Percentiles rank a stretch among this genome's conserved stretches.
phyloP scores from a whole-genome alignment of 2,888 invertebrate genomes.

The Anoplius nigerrimus region DNA sequence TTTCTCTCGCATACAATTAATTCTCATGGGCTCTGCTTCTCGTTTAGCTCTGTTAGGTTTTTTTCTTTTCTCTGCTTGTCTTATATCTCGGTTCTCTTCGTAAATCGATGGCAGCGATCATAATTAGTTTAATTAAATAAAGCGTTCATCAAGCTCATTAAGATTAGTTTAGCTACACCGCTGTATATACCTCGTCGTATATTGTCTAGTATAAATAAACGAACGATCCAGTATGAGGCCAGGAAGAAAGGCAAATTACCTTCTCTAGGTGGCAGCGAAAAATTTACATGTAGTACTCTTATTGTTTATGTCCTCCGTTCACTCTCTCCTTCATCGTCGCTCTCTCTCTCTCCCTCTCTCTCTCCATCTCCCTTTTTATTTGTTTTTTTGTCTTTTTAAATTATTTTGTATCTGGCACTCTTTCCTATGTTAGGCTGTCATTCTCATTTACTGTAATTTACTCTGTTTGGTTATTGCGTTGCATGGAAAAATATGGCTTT shows the following conservation, averaged over 20 bases:
- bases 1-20: no score
- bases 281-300: constrained; percentile 43
- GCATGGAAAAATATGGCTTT: constrained; percentile 75
- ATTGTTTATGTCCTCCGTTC: constrained; percentile 39
- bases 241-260: constrained; percentile 51
- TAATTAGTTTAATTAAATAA: constrained; percentile 1
- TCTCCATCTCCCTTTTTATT: no score
- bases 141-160: constrained; percentile 6
- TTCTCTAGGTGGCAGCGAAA: constrained; percentile 46
- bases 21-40: no score
- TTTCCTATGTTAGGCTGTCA: constrained; percentile 61
- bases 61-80: no score
- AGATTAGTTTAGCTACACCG: constrained; percentile 40
- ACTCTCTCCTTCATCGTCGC: constrained; percentile 4
- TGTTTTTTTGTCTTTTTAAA: constrained; percentile 2
- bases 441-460: constrained; percentile 59
- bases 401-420: constrained; percentile 61
- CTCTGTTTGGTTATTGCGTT: constrained; percentile 71
- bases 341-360: constrained; percentile 8
- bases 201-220: constrained; percentile 58
- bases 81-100: no score
- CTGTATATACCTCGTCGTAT: constrained; percentile 26
- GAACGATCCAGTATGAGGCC: constrained; percentile 52
- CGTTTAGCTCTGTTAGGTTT: no score
- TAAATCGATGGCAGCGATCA: no score